Evolutionary conservation across 2,113 vertebrate species (phyloP), one percentile per base, ranked within the genome.

Genomic region (Ornithorhynchus anatinus): DNA sequence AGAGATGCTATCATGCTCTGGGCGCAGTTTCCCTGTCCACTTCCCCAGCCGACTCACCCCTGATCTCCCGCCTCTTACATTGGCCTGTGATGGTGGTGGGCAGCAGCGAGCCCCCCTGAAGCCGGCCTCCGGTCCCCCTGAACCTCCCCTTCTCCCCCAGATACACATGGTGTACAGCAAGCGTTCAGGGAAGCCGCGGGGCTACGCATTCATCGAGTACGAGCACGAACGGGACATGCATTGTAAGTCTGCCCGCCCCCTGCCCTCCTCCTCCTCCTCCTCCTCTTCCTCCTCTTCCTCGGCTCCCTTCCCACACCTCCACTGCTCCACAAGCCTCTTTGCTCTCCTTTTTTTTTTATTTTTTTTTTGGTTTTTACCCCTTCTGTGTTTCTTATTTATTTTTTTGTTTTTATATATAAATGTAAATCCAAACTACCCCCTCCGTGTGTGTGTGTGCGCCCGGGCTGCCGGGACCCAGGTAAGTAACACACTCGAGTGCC

Each of bases 171-270:
- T 98, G 15, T 97, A 96, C 91, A 98, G 95, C 88, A 98, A 97
- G 90, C 90, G 86, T 58, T 96, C 96, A 0, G 93, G 93, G 29
- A 98, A 98, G 74, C 96, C 97, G 19, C 92, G 97, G 0, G 97
- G 97, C 71, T 98, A 97, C 15, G 97, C 97, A 16, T 98, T 98
- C 93, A 98, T 98, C 8, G 97, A 98, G 80, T 98, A 98, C 0
- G 97, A 98, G 62, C 97, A 98, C 11, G 97, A 98, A 70, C 91
- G 97, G 25, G 97, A 98, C 80, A 98, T 98, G 96, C 96, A 98
- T 86, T 96, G 95, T 96, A 87, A 96, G 95, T 96, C 89, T 42
- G 47, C 3, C 43, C 40, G 23, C 8, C 2, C 2, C 48, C 20
- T 4, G 45, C 37, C 38, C 39, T 6, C 12, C 57, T 44, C 1